Evolutionary conservation across 1,140 invertebrate genomes (phyloP).

Genomic region (Drosophila murphyi): DNA sequence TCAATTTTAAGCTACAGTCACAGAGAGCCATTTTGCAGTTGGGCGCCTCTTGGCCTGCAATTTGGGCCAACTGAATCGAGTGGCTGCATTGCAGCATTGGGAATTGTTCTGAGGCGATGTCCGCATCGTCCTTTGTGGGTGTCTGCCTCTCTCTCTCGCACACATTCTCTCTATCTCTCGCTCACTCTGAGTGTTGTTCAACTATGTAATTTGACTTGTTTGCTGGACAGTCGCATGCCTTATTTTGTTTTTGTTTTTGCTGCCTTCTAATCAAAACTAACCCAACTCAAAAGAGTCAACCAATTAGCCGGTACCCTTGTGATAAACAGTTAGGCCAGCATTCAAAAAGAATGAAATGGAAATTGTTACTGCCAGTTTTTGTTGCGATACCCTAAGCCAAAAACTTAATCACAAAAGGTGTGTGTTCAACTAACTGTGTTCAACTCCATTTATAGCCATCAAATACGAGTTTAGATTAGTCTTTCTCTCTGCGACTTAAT

Average conservation of each 20-base stretch:
- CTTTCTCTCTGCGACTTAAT: no score
- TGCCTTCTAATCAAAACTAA: slow-evolving; percentile 58
- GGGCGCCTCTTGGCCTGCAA: slow-evolving; percentile 64
- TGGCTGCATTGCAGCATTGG: slow-evolving; percentile 21
- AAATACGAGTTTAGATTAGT: no score
- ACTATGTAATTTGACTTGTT: slow-evolving; percentile 35
- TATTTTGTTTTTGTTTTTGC: not conserved
- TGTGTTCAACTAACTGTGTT: no score
- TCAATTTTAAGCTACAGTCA: slow-evolving; percentile 79
- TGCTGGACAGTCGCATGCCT: slow-evolving; percentile 15
- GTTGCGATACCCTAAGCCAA: slow-evolving; percentile 1
- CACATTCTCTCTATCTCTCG: not conserved
- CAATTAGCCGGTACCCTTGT: slow-evolving; percentile 63
- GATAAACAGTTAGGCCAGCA: slow-evolving; percentile 72
- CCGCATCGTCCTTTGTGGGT: slow-evolving; percentile 1
- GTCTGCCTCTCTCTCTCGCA: not conserved
- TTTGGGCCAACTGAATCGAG: slow-evolving; percentile 34
- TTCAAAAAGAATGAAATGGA: slow-evolving; percentile 44
- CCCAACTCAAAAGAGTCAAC: slow-evolving; percentile 58
- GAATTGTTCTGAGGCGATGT: not conserved
- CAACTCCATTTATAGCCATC: no score
- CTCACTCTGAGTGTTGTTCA: not conserved
- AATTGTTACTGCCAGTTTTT: slow-evolving; percentile 31
- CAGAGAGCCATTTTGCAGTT: slow-evolving; percentile 72
- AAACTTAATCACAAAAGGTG: not conserved